A percentile compares a stretch with the other conserved stretches of the same genome.
These are phyloP conservation scores for Hapalemur alaotrensis DNA, from an alignment of 2,797 vertebrate species.

Conservation along the genomic window DNA sequence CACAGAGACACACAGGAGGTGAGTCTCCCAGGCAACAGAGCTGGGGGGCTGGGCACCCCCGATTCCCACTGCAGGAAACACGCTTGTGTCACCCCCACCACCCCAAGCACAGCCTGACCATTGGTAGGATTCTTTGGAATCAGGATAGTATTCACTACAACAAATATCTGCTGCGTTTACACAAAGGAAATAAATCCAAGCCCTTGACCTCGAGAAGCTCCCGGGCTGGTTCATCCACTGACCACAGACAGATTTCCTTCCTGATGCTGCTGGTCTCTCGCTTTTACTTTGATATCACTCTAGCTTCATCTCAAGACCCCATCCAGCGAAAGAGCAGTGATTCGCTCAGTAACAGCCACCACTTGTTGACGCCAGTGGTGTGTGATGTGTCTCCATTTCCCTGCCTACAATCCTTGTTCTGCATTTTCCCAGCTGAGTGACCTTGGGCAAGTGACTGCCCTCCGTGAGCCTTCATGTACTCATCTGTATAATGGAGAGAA, in stretches of 20 bases:
- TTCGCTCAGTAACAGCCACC: no score
- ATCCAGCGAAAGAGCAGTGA: not conserved
- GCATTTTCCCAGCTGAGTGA: not conserved
- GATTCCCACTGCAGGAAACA: not conserved
- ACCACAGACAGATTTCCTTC: not conserved
- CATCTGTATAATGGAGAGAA: not conserved
- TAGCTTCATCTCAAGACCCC: not conserved
- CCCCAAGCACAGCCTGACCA: not conserved
- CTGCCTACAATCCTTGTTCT: not conserved
- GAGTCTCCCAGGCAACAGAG: not conserved
- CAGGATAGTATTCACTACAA: not conserved
- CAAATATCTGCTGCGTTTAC: not conserved
- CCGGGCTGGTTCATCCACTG: not conserved
- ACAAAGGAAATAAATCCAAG: not conserved
- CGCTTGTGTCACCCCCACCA: rapidly evolving
- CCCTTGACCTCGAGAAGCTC: not conserved
- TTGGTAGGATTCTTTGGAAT: not conserved
- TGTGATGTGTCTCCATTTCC: not conserved
- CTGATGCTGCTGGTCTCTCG: rapidly evolving
- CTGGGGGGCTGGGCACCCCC: no score
- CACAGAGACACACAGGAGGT: not conserved
- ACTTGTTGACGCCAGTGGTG: rapidly evolving
- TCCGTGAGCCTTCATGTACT: not conserved
- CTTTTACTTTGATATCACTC: not conserved
- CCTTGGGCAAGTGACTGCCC: not conserved